phyloP scores from a whole-genome alignment of 2,797 vertebrate genomes.

The Heterohyrax brucei region DNA sequence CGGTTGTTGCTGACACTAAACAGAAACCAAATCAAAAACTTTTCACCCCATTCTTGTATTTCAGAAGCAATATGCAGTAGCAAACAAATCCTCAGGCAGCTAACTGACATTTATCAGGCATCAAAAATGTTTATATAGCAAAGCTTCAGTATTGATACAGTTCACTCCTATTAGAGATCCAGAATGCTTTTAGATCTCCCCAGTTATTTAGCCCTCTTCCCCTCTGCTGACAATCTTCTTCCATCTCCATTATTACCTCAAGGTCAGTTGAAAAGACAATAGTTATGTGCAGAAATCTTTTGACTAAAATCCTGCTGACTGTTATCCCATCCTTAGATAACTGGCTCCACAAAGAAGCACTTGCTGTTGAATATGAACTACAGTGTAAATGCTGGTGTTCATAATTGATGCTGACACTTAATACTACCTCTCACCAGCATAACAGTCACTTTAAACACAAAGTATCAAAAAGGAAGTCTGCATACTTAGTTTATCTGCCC shows the following conservation, averaged over 20 bases:
- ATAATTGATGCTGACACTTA: constrained; percentile 71
- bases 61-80: neutral
- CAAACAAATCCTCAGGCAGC: neutral
- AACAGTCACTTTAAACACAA: constrained; percentile 15
- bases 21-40: neutral
- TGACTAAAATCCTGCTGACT: constrained; percentile 56
- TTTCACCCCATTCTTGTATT: neutral
- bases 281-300: constrained; percentile 68
- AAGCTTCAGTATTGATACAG: neutral
- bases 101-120: neutral
- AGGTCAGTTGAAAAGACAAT: constrained; percentile 7
- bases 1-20: constrained; percentile 28
- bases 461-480: neutral
- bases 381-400: constrained; percentile 29
- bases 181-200: neutral
- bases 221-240: neutral
- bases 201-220: neutral
- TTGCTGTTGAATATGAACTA: constrained; percentile 38
- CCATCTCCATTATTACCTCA: constrained; percentile 27
- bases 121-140: neutral
- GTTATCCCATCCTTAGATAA: constrained; percentile 54
- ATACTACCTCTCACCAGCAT: constrained; percentile 3
- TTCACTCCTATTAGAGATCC: neutral
- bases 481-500: constrained; percentile 26
- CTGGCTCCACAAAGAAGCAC: constrained; percentile 48